Evolutionary conservation across 1,140 invertebrate species (phyloP).

Genomic region (Vollenhovia emeryi): DNA sequence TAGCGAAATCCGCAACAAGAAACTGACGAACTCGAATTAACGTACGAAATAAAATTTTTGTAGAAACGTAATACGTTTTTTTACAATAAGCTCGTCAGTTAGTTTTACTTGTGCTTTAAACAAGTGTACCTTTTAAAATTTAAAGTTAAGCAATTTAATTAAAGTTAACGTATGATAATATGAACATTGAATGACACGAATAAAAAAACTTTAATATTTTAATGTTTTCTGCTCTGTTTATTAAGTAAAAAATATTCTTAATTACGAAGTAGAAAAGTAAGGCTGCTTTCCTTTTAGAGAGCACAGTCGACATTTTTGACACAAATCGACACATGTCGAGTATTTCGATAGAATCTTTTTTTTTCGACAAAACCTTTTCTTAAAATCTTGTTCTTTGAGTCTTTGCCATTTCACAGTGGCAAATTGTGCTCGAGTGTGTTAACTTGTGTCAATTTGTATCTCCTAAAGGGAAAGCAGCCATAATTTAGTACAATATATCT

Average conservation of each 20-base stretch:
- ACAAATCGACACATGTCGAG: too few relatives aligned
- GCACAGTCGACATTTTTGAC: too few relatives aligned
- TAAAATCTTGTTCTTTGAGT: too few relatives aligned
- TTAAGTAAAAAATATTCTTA: not conserved
- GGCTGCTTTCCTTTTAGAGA: too few relatives aligned
- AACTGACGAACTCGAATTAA: slow-evolving; percentile 3
- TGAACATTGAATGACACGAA: not conserved
- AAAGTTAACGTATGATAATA: not conserved
- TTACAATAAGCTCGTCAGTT: not conserved
- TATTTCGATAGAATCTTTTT: too few relatives aligned
- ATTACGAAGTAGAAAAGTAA: too few relatives aligned
- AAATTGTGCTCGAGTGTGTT: too few relatives aligned
- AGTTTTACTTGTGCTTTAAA: slow-evolving; percentile 1
- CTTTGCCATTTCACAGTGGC: too few relatives aligned
- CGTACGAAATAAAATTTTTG: not conserved
- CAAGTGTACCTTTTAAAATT: not conserved
- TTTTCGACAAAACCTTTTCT: too few relatives aligned
- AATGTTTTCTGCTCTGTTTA: not conserved
- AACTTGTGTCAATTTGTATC: too few relatives aligned
- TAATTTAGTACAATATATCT: not conserved
- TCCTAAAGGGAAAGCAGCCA: too few relatives aligned
- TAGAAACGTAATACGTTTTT: not conserved
- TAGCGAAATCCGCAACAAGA: slow-evolving; percentile 4
- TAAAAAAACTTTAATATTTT: not conserved
- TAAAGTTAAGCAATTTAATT: not conserved